These are phyloP conservation scores for Sicus ferrugineus DNA, from an alignment of 2,888 invertebrate genomes.

Conservation along the genomic window DNA sequence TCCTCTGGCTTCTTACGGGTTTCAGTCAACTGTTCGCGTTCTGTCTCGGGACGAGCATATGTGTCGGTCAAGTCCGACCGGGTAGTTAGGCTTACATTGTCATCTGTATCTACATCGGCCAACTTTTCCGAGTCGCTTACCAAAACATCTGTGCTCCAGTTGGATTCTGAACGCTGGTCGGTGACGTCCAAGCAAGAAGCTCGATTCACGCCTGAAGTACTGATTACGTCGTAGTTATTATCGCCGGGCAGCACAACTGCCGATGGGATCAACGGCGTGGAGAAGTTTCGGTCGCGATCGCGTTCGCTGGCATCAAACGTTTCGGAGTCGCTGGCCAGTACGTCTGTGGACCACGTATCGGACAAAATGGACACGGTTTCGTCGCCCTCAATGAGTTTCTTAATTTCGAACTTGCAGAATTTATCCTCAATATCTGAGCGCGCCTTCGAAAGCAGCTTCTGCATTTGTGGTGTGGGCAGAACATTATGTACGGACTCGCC, in stretches of 20 bases:
- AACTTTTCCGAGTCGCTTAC: slow-evolving; percentile 91
- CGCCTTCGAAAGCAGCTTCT: slow-evolving; percentile 78
- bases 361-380: slow-evolving; percentile 97
- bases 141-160: slow-evolving; percentile 97
- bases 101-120: slow-evolving; percentile 79
- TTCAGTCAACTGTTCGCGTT: slow-evolving; percentile 44
- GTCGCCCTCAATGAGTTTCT: slow-evolving; percentile 79
- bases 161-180: slow-evolving; percentile 93
- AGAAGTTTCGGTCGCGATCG: slow-evolving; percentile 68
- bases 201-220: slow-evolving; percentile 55
- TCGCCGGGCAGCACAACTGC: slow-evolving; percentile 65
- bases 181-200: slow-evolving; percentile 74
- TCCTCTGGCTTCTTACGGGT: slow-evolving; percentile 16
- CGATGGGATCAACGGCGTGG: slow-evolving; percentile 65
- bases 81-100: slow-evolving; percentile 73
- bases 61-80: slow-evolving; percentile 79
- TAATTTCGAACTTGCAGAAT: slow-evolving; percentile 98
- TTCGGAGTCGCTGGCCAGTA: slow-evolving; percentile 95
- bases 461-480: slow-evolving; percentile 66
- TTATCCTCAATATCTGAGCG: slow-evolving; percentile 97
- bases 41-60: slow-evolving; percentile 66
- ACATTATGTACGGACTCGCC: slow-evolving; percentile 71
- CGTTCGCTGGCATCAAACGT: slow-evolving; percentile 82
- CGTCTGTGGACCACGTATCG: slow-evolving; percentile 99
- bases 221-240: slow-evolving; percentile 61